Evolutionary conservation across 2,888 invertebrate genomes (phyloP), one percentile per base, ranked within the genome.

Genomic region (Gisinianus flammeolus): DNA sequence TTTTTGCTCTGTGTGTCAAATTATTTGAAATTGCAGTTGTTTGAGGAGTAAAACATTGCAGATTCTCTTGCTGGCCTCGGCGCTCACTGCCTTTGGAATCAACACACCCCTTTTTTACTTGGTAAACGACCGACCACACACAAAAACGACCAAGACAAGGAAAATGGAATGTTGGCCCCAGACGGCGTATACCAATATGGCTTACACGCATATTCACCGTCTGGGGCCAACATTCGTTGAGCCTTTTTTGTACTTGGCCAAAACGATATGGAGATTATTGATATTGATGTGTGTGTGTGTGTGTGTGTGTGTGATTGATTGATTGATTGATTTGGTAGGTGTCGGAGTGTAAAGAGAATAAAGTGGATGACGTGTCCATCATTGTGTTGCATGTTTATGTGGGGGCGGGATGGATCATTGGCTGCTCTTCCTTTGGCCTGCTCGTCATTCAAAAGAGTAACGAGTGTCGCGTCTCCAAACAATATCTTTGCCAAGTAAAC

Each of bases 101-200:
- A 93, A 93, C 86, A 93, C 94, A 0, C 95, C 95, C 0, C 91
- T 95, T 85, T 93, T 95, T 87, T 93, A 93, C 87, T 88, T 95
- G 88, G 91, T 91, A 86, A 71, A 35, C 22, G 8, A 67, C 8
- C n/a, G n/a, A n/a, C n/a, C n/a, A n/a, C n/a, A n/a, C n/a, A n/a
- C n/a, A n/a, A n/a, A n/a, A n/a, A n/a, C n/a, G n/a, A n/a, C n/a
- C n/a, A n/a, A n/a, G n/a, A n/a, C n/a, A n/a, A n/a, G n/a, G n/a
- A n/a, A n/a, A n/a, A n/a, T n/a, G n/a, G n/a, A n/a, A n/a, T n/a
- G n/a, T n/a, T n/a, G n/a, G n/a, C n/a, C n/a, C n/a, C n/a, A n/a
- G n/a, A n/a, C n/a, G n/a, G n/a, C n/a, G n/a, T n/a, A n/a, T n/a
- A n/a, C n/a, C n/a, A n/a, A n/a, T n/a, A n/a, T n/a, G n/a, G n/a